Base-by-base conservation (phyloP, 2,888 invertebrate genomes). In the Autographa gamma region DNA sequence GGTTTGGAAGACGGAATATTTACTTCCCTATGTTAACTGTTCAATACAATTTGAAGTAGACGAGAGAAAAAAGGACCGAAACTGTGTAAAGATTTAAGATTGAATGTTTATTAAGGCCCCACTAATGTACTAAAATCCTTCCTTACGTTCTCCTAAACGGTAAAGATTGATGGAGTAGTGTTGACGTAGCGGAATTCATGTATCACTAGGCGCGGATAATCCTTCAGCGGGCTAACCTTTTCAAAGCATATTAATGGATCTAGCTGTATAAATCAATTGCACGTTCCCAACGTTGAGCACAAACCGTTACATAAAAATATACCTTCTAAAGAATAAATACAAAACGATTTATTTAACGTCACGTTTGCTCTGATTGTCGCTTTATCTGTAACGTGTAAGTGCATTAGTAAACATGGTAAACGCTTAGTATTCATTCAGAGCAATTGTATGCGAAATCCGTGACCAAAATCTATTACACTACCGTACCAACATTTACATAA, bases 131-230 rank as follows among this genome's bases (percentile, higher is more conserved):
- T 69, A 43, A 66, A 63, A 66, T 70, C 16, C 60, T 52, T 64
- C 32, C 63, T 13, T 67, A 69, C 56, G 65, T 63, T 74, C 56
- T 62, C 62, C n/a, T 66, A 62, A 60, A 66, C 64, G 69, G 19
- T 52, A 56, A 58, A 76, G 73, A 82, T 80, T 82, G 73, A 82
- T 80, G 78, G 72, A 76, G 54, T 43, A 66, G 65, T 66, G 70
- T 74, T 74, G 73, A 80, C 78, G 73, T 64, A 72, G 79, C 77
- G 58, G 56, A 77, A 76, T 73, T 69, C 16, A 69, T 76, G 43
- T 63, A 66, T 61, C 58, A 56, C 66, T 56, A 18, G 16, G 60
- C 69, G 70, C 66, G 54, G 43, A 73, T 73, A 63, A 58, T 72
- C 72, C 63, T 69, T 63, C 18, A 9, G 31, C 16, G 41, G 56